Percentiles rank a stretch among this genome's conserved stretches.
phyloP scores from a whole-genome alignment of 2,113 vertebrate genomes.

The Myiagra hebetior region DNA sequence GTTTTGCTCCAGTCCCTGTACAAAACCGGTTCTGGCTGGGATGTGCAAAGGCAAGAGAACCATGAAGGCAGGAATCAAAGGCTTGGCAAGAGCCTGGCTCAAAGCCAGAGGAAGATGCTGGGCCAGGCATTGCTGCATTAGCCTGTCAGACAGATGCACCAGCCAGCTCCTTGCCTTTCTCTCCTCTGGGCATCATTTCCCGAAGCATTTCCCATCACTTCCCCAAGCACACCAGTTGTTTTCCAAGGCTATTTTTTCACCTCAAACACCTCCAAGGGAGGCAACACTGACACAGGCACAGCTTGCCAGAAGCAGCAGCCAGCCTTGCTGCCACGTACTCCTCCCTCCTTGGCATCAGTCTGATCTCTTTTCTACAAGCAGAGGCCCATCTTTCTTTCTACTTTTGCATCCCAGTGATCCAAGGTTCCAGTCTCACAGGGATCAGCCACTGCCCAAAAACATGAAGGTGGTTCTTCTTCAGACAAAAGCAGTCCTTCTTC shows the following conservation, averaged over 20 bases:
- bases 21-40: neutral
- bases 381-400: neutral
- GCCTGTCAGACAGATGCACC: neutral
- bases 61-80: neutral
- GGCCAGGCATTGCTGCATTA: neutral
- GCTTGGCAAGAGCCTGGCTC: neutral
- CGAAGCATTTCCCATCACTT: neutral
- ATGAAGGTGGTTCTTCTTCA: too few species aligned
- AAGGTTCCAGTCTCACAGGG: neutral
- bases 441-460: neutral
- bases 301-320: neutral
- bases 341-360: neutral
- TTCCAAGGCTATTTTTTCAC: neutral
- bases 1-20: neutral
- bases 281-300: neutral
- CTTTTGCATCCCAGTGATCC: neutral
- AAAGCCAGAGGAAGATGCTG: neutral
- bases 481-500: neutral
- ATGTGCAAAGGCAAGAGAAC: neutral
- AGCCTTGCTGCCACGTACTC: neutral
- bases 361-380: neutral
- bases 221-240: accelerated
- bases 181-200: neutral
- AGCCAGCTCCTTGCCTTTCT: neutral
- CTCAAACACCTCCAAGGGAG: neutral